Percentiles rank a stretch among this genome's conserved stretches.
Evolutionary conservation across 2,888 invertebrate species (phyloP).

Genomic region (Gnatocerus cornutus): DNA sequence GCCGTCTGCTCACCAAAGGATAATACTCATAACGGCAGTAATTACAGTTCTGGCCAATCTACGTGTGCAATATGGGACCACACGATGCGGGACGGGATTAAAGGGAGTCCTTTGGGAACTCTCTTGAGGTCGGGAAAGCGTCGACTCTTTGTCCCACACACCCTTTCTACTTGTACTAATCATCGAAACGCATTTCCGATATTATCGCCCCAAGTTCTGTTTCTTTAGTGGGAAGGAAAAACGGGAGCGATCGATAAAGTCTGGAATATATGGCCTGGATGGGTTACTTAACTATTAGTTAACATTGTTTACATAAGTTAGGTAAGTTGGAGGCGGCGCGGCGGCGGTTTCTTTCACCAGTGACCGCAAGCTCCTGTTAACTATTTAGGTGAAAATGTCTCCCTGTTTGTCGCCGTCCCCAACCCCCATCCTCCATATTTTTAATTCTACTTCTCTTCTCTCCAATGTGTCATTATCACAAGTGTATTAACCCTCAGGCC

Average conservation of each 20-base stretch:
- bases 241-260: not conserved
- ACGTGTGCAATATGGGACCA: conserved; percentile 49
- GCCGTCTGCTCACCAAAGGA: conserved; percentile 45
- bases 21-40: conserved; percentile 47
- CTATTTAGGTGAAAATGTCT: no score
- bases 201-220: conserved; percentile 31
- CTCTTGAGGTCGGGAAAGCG: conserved; percentile 28
- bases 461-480: conserved; percentile 4
- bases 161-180: conserved; percentile 38
- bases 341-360: not conserved
- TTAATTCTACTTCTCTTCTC: not conserved
- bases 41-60: conserved; percentile 45
- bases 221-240: not conserved
- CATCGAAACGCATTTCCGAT: conserved; percentile 39
- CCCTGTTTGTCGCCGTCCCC: no score
- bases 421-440: no score
- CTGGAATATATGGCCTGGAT: not conserved
- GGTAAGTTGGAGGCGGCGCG: conserved; percentile 1
- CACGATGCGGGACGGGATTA: conserved; percentile 43
- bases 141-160: conserved; percentile 26
- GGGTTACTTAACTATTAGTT: not conserved
- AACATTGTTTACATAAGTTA: conserved; percentile 41
- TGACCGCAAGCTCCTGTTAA: no score
- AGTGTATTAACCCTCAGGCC: conserved; percentile 31
- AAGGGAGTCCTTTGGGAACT: conserved; percentile 31